Base-by-base conservation (phyloP, 2,113 vertebrate species). In the Pomatostomus ruficeps region DNA sequence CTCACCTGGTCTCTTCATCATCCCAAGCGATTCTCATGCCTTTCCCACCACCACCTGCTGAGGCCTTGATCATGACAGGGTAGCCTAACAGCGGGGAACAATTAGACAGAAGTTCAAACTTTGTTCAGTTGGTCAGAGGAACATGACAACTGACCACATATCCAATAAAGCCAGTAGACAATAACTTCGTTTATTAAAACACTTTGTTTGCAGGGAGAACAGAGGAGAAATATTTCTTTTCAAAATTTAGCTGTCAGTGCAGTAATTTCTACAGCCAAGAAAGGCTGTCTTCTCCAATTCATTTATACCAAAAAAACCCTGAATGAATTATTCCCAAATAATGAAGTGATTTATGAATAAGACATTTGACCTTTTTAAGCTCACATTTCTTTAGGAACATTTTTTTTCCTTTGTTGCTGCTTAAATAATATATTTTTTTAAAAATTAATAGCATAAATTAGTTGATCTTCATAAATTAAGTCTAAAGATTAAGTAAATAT, bases 1-100 rank as follows among this genome's bases (percentile, higher is more conserved):
- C 98, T 99, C 98, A 99, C 99, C 99, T 99, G 93, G 99, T 99
- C 98, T 99, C 99, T 74, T 99, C 99, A 94, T 99, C 98, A 94
- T 99, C 98, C 99, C 99, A 99, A 70, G 99, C 98, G n/a, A 99
- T 99, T 97, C 99, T 98, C 99, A 99, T 99, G 97, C 99, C 99
- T 98, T 99, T 99, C 71, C 99, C 99, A 95, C 99, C 99, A 92
- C 99, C 99, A 92, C 99, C 99, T 85, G 99, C 99, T 92, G 99
- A 99, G 46, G 99, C 99, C 98, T 99, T 99, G 98, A 99, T 99
- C 99, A 99, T 99, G 96, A 99, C 99, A 73, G 99, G 99, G 97
- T 99, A 99, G 96, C 99, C 99, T 99, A 98, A 97, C 98, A 99
- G 98, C 98, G 94, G 98, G 99, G 98, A 98, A 98, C 98, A 99